These are phyloP conservation scores for Chrysolina haemoptera DNA, from an alignment of 2,888 invertebrate species.

Conservation along the genomic window DNA sequence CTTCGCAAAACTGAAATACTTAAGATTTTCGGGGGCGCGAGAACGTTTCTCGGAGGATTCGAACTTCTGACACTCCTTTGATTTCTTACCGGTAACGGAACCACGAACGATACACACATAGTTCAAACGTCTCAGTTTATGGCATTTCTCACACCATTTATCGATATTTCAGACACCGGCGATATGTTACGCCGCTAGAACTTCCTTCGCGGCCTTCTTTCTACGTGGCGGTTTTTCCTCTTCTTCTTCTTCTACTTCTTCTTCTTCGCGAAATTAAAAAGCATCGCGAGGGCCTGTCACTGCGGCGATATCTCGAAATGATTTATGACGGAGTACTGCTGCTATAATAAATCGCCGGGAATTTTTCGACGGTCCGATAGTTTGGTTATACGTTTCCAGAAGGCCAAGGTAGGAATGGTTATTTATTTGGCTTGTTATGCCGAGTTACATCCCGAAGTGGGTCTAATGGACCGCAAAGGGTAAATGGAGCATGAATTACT, in stretches of 20 bases:
- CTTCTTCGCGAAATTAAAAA: constrained; percentile 40
- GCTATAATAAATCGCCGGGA: constrained; percentile 59
- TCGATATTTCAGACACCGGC: constrained; percentile 36
- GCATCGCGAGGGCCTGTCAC: constrained; percentile 54
- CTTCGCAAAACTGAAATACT: constrained; percentile 34
- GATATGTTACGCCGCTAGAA: constrained; percentile 22
- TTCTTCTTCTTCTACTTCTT: constrained; percentile 16
- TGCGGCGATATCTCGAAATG: constrained; percentile 65
- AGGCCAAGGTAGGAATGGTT: constrained; percentile 26
- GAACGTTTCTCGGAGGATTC: constrained; percentile 53
- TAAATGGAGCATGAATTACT: constrained; percentile 31
- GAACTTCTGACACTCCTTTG: constrained; percentile 58
- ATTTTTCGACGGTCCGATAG: constrained; percentile 56
- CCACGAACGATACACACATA: constrained; percentile 41
- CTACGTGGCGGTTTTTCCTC: background rate
- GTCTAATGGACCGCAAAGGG: constrained; percentile 37
- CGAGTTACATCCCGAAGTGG: constrained; percentile 28
- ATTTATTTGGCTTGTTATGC: constrained; percentile 39
- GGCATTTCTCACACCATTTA: constrained; percentile 58
- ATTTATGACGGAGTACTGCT: constrained; percentile 65
- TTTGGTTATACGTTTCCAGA: constrained; percentile 33
- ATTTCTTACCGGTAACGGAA: constrained; percentile 61
- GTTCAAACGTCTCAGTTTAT: constrained; percentile 57
- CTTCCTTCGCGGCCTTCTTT: constrained; percentile 9
- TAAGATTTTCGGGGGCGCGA: constrained; percentile 32